Evolutionary conservation across 2,797 vertebrate genomes (phyloP), one percentile per base, ranked within the genome.

Genomic region (Ceyx erithaca): DNA sequence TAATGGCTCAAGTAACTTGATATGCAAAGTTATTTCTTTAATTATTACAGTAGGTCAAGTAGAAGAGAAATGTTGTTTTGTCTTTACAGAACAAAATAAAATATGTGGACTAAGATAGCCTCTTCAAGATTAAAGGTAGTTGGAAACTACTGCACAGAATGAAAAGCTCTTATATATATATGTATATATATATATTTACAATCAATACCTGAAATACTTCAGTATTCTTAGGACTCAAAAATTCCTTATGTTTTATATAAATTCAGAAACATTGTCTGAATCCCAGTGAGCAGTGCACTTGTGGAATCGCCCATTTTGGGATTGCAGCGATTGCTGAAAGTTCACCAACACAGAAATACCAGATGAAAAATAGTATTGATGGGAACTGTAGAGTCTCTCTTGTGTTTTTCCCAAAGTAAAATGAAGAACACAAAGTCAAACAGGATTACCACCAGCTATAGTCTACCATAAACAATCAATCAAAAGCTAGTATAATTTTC

Each of bases 161-260:
- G 25, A 85, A 71, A 95, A 93, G 48, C 59, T 91, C 16, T n/a
- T 64, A 13, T 63, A 54, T 35, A 57, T 61, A 66, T 55, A 35
- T 35, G 4, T 35, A 35, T 35, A 35, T 37, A 37, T 35, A 57
- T 61, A 66, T 33, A 57, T 58, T 63, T 54, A 66, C 25, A 51
- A 12, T 45, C 89, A 63, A 21, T 91, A 91, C 84, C 64, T 89
- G 33, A 82, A 55, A 55, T 52, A 68, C 49, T 87, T 67, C 59
- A 81, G 19, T 48, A 19, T 45, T 37, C 25, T 71, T 46, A 8
- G 4, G 6, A n/a, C 22, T 63, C 17, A 37, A 54, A 43, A 77
- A 80, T 87, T 95, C 41, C 67, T 78, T 30, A 57, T 31, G 7
- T 90, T 94, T 80, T 58, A 68, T 59, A 93, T 54, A 78, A 95